Evolutionary conservation across 2,888 invertebrate species (phyloP), one percentile per base, ranked within the genome.

Genomic region (Dryococelus australis): DNA sequence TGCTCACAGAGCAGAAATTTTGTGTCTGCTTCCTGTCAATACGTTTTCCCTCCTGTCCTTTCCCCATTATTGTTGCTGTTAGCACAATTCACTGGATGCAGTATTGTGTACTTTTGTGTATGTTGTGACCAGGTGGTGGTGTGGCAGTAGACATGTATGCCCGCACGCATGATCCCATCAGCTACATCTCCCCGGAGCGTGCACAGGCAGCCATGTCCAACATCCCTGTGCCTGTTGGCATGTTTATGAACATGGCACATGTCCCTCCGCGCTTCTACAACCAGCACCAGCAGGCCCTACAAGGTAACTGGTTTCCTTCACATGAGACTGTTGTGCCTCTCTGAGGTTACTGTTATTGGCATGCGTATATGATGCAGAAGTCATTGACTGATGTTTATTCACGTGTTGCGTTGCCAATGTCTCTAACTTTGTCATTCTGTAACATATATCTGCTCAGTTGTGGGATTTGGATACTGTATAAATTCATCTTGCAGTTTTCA

Each of bases 161-260:
- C 91, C 95, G 94, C 91, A 96, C 94, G 89, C 95, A 96, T 90
- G 99, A 99, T 92, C 97, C 98, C 43, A 96, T 99, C 89, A 97
- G 98, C 86, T 98, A 97, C 93, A 99, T 99, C 90, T 97, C 97
- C 12, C 97, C 97, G 0, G 98, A 97, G 91, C 94, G 96, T 35
- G 95, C 95, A 0, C 96, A 96, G 88, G 95, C 95, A 0, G 94
- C 95, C 65, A 93, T 96, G 92, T 96, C 96, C 90, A 97, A 97
- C 90, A 93, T 93, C 90, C 89, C 89, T n/a, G 98, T 99, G 6
- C 97, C 98, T 0, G 96, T 98, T 85, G 98, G 98, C 81, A 98
- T 99, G 97, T 96, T 98, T 90, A 96, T 98, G 95, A 98, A 97
- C 92, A 98, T 97, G 96, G 95, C 95, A 24, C 96, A 95, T 90